Conservation (phyloP, 1,140 invertebrate genomes). For the Popillia japonica region DNA sequence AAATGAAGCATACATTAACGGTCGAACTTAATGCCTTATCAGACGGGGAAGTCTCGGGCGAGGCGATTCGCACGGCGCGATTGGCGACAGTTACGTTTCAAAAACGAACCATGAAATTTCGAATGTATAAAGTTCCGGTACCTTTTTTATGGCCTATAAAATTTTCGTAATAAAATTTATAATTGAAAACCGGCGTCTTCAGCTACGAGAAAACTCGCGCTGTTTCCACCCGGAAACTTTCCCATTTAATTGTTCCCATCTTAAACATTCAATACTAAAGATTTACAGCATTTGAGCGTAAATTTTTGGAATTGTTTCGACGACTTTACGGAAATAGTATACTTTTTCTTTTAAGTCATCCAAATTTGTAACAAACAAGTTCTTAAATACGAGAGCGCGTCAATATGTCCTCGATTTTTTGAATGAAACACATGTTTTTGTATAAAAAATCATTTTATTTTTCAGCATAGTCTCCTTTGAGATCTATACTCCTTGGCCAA, state of each 20-base stretch:
- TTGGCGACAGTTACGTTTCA: neutral
- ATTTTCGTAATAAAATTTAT: neutral
- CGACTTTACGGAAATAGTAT: too few species aligned
- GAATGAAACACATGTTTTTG: too few species aligned
- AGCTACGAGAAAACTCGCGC: neutral
- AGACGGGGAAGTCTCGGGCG: neutral
- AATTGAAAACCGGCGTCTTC: neutral
- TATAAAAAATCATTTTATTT: too few species aligned
- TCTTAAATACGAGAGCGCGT: too few species aligned
- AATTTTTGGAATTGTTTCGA: too few species aligned
- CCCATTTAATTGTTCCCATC: neutral
- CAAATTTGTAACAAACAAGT: too few species aligned
- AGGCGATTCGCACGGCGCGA: neutral
- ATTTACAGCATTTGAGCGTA: too few species aligned
- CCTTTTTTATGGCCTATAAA: slow-evolving; percentile 11
- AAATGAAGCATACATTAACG: neutral
- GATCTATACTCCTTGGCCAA: too few species aligned
- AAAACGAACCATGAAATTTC: neutral
- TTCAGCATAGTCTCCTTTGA: too few species aligned
- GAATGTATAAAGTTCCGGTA: neutral
- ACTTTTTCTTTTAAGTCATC: too few species aligned
- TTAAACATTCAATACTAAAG: neutral
- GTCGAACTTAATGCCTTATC: neutral
- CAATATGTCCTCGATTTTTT: too few species aligned
- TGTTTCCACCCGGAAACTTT: neutral